phyloP scores from a whole-genome alignment of 2,113 vertebrate species.

The Platanista minor region DNA sequence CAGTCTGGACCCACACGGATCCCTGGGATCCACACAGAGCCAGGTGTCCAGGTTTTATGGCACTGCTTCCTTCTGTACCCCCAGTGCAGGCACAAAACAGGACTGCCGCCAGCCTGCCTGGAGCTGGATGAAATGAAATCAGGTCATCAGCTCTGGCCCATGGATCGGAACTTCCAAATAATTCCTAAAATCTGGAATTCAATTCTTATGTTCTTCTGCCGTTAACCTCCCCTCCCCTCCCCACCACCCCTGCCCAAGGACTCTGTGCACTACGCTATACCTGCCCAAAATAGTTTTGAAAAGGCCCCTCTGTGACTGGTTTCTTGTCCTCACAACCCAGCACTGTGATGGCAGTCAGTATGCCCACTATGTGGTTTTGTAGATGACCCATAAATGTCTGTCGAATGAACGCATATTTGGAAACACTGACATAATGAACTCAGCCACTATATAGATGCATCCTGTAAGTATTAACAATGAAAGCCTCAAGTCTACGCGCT shows the following conservation, averaged over 20 bases:
- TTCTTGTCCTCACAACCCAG: background rate
- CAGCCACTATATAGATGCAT: background rate
- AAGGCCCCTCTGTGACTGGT: background rate
- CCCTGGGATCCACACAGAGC: background rate
- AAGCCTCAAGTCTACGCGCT: background rate
- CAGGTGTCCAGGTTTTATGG: background rate
- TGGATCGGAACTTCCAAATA: background rate
- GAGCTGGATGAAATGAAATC: background rate
- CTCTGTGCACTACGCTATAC: background rate
- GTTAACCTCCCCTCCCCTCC: accelerated
- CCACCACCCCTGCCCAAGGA: background rate
- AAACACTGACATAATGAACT: background rate
- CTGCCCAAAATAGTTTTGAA: background rate
- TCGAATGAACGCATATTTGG: background rate
- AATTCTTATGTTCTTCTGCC: background rate
- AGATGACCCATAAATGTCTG: background rate
- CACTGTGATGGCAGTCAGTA: background rate
- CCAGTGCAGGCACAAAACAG: background rate
- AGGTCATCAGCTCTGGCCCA: background rate
- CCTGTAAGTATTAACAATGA: background rate
- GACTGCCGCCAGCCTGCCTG: background rate
- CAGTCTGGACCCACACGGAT: accelerated
- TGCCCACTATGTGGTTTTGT: background rate
- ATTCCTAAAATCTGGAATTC: background rate
- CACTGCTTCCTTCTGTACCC: too few species aligned